Base-by-base conservation (phyloP, 1,140 invertebrate genomes). In the Nylanderia fulva region DNA sequence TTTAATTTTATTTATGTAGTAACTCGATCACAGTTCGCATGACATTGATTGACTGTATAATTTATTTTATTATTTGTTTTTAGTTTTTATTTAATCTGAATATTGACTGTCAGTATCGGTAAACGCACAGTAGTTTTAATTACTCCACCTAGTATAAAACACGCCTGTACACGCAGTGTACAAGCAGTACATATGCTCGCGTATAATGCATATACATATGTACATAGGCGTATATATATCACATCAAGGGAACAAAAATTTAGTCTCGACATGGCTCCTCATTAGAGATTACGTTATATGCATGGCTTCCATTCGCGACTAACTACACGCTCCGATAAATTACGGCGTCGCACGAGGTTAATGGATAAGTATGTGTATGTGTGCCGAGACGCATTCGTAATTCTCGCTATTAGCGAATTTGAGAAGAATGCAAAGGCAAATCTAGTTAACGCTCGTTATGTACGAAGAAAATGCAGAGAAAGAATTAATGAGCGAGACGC, bases 261-360 rank as follows among this genome's bases (percentile, higher is more conserved):
- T 33, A 42, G 24, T n/a, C 9, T 18, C 18, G 48, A 2, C 76
- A 18, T 15, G 45, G n/a, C 29, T 54, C 8, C 8, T 80, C 48
- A 80, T 80, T 69, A 71, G 52, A 80, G 48, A 68, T 56, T 58
- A 56, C 6, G 24, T 45, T 80, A 42, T 29, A 54, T 54, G 24
- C 13, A 52, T 8, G 45, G 42, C 33, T 58, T 80, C 48, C 48
- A 80, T 80, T 69, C 24, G 63, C 48, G 8, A 56, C 33, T 29
- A 54, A 68, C 63, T 80, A 18, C 29, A 56, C 15, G 27, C 27
- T 66, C 13, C 27, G 60, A 69, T 69, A 69, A 69, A 80, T 80
- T 71, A 69, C 2, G 6, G 2, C 29, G 9, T 21, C 3, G 24
- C 24, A 80, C 24, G 15, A 9, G 15, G 6, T 24, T 80, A 80